These are phyloP conservation scores for Hemibagrus wyckioides DNA, from an alignment of 2,113 vertebrate species.

Conservation along the genomic window DNA sequence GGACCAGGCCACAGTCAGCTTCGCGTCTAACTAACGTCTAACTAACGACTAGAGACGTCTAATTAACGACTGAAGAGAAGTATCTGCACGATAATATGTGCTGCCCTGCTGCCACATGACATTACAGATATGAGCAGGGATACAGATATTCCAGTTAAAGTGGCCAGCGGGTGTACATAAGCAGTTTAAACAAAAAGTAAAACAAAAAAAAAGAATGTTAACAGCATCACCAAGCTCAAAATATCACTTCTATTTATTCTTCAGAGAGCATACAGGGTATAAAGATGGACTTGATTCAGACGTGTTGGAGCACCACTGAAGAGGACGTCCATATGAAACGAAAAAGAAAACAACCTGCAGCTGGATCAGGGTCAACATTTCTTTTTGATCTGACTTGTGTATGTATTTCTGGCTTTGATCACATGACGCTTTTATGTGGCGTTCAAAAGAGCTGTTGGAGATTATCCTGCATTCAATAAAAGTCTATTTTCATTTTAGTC, in stretches of 20 bases:
- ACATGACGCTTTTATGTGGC: not conserved
- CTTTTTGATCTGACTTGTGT: conserved; percentile 10
- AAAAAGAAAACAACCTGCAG: conserved; percentile 22
- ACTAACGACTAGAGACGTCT: too few relatives aligned
- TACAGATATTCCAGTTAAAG: not conserved
- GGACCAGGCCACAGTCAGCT: too few relatives aligned
- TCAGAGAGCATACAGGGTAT: not conserved
- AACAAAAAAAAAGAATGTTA: not conserved
- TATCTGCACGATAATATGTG: too few relatives aligned
- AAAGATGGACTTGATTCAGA: not conserved
- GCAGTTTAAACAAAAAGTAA: not conserved
- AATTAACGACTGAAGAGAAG: too few relatives aligned
- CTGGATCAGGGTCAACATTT: conserved; percentile 5
- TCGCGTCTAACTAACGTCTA: too few relatives aligned
- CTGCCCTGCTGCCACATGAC: not conserved
- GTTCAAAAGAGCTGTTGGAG: conserved; percentile 10
- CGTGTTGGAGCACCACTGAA: not conserved
- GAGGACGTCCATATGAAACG: not conserved
- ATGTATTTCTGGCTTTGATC: conserved; percentile 3
- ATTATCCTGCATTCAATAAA: conserved; percentile 3
- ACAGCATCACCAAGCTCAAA: not conserved
- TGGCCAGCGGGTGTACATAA: not conserved
- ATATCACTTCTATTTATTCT: not conserved
- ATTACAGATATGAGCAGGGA: not conserved
- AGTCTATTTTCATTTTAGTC: not conserved